These are phyloP conservation scores for Amphimedon queenslandica DNA, from an alignment of 37 sponge, comb jelly and placozoan species.

Conservation along the genomic window DNA sequence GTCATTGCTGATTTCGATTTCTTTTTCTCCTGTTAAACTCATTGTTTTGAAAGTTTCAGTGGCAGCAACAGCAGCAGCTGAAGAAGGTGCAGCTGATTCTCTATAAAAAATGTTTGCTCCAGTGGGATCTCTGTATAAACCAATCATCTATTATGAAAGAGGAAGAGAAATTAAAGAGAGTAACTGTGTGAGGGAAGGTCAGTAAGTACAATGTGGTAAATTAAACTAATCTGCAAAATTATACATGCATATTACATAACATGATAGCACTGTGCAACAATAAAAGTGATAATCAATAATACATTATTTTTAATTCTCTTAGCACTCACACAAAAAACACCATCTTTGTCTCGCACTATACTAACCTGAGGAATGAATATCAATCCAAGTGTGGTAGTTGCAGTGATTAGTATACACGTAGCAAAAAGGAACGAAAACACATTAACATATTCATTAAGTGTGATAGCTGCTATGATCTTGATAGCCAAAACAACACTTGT, in stretches of 20 bases:
- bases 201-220: too few relatives aligned
- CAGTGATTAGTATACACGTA: constrained; percentile 7
- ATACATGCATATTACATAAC: too few relatives aligned
- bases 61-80: neutral
- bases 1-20: neutral
- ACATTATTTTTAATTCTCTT: too few relatives aligned
- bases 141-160: constrained; percentile 10
- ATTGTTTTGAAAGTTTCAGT: too few relatives aligned
- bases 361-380: constrained; percentile 53
- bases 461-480: constrained; percentile 18
- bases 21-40: too few relatives aligned
- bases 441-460: constrained; percentile 23
- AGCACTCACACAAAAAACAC: too few relatives aligned
- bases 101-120: constrained; percentile 19
- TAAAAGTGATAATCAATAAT: too few relatives aligned
- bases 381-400: constrained; percentile 34
- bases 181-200: too few relatives aligned
- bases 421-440: constrained; percentile 7
- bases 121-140: constrained; percentile 27
- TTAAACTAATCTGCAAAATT: too few relatives aligned
- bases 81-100: neutral
- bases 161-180: too few relatives aligned
- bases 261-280: too few relatives aligned
- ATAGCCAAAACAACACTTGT: constrained; percentile 33
- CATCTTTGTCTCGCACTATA: neutral